Evolutionary conservation across 2,113 vertebrate genomes (phyloP).

Genomic region (Pipa parva): DNA sequence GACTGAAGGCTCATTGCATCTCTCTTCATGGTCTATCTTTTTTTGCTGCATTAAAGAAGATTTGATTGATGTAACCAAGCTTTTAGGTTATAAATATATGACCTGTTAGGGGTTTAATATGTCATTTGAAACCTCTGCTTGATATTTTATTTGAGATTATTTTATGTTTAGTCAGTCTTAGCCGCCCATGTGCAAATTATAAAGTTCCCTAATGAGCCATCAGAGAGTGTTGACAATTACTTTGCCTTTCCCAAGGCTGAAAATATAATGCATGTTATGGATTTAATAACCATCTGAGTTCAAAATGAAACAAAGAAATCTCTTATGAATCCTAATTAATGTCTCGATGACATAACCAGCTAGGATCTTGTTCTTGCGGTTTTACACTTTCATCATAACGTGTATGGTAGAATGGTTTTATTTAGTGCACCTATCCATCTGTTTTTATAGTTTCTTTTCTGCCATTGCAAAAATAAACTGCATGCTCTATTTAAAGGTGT

Average conservation of each 20-base stretch:
- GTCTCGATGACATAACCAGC: conserved; percentile 17
- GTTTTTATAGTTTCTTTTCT: conserved; percentile 27
- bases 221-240: conserved; percentile 1
- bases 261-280: conserved; percentile 7
- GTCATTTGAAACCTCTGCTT: background rate
- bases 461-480: conserved; percentile 34
- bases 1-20: too few relatives aligned
- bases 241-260: conserved; percentile 1
- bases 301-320: conserved; percentile 19
- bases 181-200: conserved; percentile 7
- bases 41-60: background rate
- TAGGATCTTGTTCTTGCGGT: conserved; percentile 13
- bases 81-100: conserved; percentile 1
- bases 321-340: conserved; percentile 25
- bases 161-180: background rate
- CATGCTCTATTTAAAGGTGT: conserved; percentile 27
- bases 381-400: conserved; percentile 22
- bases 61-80: background rate
- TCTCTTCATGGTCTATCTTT: too few relatives aligned
- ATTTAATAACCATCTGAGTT: conserved; percentile 16
- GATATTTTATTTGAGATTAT: background rate
- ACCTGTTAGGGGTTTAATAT: conserved; percentile 5
- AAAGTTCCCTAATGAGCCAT: conserved; percentile 2
- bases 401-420: conserved; percentile 6
- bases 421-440: conserved; percentile 17